Evolutionary conservation across 2,113 vertebrate genomes (phyloP).

Genomic region (Phrynosoma platyrhinos): DNA sequence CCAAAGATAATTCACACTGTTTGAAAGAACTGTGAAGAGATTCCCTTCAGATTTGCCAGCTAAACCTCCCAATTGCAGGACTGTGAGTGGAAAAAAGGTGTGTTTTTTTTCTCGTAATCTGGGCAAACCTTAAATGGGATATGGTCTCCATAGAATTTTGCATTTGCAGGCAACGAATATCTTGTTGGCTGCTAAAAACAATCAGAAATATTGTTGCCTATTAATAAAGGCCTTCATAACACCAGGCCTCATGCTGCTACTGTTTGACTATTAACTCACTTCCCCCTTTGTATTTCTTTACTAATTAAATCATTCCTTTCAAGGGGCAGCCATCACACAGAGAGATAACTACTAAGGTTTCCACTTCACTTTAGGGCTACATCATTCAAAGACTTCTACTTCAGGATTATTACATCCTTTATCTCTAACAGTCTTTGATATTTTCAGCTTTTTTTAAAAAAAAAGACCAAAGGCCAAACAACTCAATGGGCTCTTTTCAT

Average conservation of each 20-base stretch:
- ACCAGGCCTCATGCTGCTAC: not conserved
- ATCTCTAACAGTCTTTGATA: slow-evolving; percentile 5
- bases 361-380: not conserved
- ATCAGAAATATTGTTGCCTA: not conserved
- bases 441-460: slow-evolving; percentile 8
- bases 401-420: slow-evolving; percentile 9
- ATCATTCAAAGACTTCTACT: not conserved
- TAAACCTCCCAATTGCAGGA: not conserved
- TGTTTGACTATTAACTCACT: not conserved
- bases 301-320: not conserved
- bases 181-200: not conserved
- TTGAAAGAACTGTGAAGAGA: not conserved
- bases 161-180: not conserved
- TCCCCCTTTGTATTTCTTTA: not conserved
- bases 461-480: not conserved
- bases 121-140: not conserved
- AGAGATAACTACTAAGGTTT: not conserved
- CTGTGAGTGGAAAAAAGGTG: not conserved
- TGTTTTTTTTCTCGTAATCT: not conserved
- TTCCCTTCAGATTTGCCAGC: too few relatives aligned
- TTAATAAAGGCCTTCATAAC: not conserved
- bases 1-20: not conserved
- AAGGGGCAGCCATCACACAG: not conserved
- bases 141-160: not conserved
- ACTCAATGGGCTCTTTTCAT: not conserved